A percentile compares a stretch with the other conserved stretches of the same genome.
Evolutionary conservation across 2,888 invertebrate species (phyloP).

Genomic region (Temnothorax unifasciatus): DNA sequence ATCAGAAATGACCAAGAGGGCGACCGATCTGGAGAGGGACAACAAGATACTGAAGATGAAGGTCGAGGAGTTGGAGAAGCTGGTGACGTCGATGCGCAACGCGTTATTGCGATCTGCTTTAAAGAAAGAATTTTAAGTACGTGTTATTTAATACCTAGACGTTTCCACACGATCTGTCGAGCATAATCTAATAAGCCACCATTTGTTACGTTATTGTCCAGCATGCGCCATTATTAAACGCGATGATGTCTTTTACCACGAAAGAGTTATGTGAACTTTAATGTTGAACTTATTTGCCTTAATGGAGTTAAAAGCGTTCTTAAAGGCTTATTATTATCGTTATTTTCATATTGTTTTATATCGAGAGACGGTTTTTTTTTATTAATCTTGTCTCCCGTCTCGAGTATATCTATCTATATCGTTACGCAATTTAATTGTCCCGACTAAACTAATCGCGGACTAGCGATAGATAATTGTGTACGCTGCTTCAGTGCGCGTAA

Average conservation of each 20-base stretch:
- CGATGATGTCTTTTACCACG: conserved; percentile 3
- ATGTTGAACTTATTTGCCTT: conserved; percentile 32
- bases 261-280: not conserved
- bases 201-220: conserved; percentile 30
- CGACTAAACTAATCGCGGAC: conserved; percentile 7
- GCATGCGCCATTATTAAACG: conserved; percentile 23
- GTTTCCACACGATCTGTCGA: conserved; percentile 7
- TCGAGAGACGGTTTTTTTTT: conserved; percentile 13
- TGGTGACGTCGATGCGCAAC: conserved; percentile 89
- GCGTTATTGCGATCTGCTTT: conserved; percentile 90
- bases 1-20: conserved; percentile 87
- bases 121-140: conserved; percentile 84
- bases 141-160: conserved; percentile 38
- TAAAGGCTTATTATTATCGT: conserved; percentile 17
- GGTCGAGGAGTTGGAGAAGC: conserved; percentile 90
- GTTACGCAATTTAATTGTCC: conserved; percentile 37
- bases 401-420: conserved; percentile 13
- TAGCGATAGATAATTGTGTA: conserved; percentile 44
- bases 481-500: conserved; percentile 1
- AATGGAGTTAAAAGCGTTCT: conserved; percentile 5
- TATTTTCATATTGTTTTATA: conserved; percentile 25
- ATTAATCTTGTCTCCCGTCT: not conserved
- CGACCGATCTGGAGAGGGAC: conserved; percentile 88
- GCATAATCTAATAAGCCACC: conserved; percentile 32
- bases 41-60: conserved; percentile 90